Percentiles rank a stretch among this genome's conserved stretches.
These are phyloP conservation scores for Urosaurus nigricauda DNA, from an alignment of 2,797 vertebrate genomes.

Conservation along the genomic window DNA sequence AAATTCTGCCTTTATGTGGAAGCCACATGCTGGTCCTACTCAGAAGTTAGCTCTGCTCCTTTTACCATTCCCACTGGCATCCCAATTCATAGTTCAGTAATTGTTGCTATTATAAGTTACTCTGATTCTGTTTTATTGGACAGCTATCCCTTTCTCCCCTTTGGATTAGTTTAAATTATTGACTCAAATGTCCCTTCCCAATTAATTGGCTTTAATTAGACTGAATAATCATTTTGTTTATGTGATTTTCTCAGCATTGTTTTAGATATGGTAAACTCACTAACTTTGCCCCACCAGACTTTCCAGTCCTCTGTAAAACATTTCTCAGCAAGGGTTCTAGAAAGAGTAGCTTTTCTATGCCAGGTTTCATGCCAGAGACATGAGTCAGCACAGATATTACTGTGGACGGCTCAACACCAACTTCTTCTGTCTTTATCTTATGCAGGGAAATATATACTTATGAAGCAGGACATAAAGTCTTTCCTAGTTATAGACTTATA, in stretches of 20 bases:
- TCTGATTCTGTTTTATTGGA: background rate
- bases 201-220: background rate
- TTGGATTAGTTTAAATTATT: background rate
- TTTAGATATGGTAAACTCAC: background rate
- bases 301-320: background rate
- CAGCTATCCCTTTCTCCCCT: background rate
- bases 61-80: background rate
- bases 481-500: background rate
- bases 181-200: too few relatives aligned
- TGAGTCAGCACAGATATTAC: background rate
- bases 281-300: background rate
- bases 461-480: background rate
- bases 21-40: background rate
- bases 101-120: too few relatives aligned
- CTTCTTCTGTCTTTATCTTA: background rate
- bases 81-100: background rate
- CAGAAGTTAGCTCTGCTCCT: background rate
- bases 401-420: background rate
- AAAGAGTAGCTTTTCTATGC: background rate
- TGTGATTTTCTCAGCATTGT: background rate
- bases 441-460: too few relatives aligned
- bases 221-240: background rate
- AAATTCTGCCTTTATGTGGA: background rate
- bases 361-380: background rate
- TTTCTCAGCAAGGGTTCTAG: background rate